Base-by-base conservation (phyloP, 2,888 invertebrate genomes). In the Cactoblastis cactorum region DNA sequence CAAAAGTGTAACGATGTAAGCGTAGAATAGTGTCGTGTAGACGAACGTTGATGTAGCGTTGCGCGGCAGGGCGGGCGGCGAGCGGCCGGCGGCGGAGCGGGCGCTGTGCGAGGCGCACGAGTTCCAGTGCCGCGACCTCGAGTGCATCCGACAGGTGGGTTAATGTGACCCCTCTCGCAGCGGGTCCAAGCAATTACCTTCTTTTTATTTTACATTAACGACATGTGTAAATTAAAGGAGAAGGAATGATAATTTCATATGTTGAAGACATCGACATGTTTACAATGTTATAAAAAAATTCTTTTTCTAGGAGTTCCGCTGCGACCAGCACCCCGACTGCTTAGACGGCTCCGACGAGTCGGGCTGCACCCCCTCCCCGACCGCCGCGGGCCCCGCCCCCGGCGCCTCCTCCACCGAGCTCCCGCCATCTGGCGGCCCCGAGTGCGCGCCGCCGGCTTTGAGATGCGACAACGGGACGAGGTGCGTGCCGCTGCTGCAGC, bases 321-420 rank as follows among this genome's bases (percentile, higher is more conserved):
- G 94, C 77, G 95, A 96, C 78, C 91, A 92, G 4, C 91, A 91
- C 52, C 74, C 90, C n/a, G 95, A 95, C 77, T 96, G 95, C 71
- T 80, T 91, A 33, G 95, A 95, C 78, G 92, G 92, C 37, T 92
- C 93, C 0, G 96, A 96, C 77, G 96, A 96, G 79, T 74, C 83
- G 34, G 90, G 90, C 50, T 95, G 95, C 58, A 15, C 24, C 49
- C 39, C 12, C 37, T 24, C 45, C 57, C 3, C 1, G 55, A 24
- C 14, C 58, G 3, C 58, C 18, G 3, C 56, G 35, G 6, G 54
- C 41, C 9, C 58, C 43, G 47, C 61, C 54, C 28, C 52, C 51
- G 11, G 59, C 49, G 48, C 61, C 41, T 45, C 56, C 33, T 41
- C 53, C 52, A 28, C 54, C 17, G 8, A n/a, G n/a, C n/a, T n/a